Conservation (phyloP, 2,797 vertebrate species). For the Hyperoplus immaculatus region DNA sequence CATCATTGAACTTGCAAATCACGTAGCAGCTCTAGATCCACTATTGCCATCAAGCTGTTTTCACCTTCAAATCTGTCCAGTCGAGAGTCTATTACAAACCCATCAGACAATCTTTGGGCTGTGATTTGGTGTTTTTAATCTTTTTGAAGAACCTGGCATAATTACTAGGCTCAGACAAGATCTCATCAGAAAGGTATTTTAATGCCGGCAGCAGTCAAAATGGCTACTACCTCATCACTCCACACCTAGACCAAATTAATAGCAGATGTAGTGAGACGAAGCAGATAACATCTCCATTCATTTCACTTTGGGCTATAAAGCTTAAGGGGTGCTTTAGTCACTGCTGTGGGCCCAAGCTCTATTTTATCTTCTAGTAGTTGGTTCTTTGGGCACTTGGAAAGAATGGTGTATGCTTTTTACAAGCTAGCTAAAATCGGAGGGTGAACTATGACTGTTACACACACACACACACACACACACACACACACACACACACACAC, state of each 20-base stretch:
- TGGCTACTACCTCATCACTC: constrained; percentile 31
- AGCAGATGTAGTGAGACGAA: constrained; percentile 44
- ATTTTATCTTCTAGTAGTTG: constrained; percentile 24
- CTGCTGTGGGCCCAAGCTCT: constrained; percentile 19
- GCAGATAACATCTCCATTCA: constrained; percentile 43
- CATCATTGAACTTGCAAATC: constrained; percentile 11
- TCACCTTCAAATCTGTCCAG: background rate
- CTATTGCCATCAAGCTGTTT: constrained; percentile 19
- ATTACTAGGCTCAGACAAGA: constrained; percentile 49
- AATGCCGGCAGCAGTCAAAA: constrained; percentile 36
- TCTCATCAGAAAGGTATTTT: constrained; percentile 59
- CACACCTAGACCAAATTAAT: constrained; percentile 28
- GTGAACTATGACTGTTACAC: constrained; percentile 18
- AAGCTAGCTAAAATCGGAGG: constrained; percentile 46
- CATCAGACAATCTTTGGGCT: background rate
- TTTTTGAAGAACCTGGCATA: constrained; percentile 32
- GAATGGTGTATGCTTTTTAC: constrained; percentile 24
- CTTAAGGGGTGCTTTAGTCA: constrained; percentile 25
- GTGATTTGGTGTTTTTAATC: constrained; percentile 26
- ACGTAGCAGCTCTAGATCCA: constrained; percentile 11
- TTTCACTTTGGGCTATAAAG: constrained; percentile 45
- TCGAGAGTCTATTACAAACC: constrained; percentile 29
- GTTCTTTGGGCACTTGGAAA: constrained; percentile 16
- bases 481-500: background rate
- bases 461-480: background rate